Evolutionary conservation across 2,113 vertebrate genomes (phyloP).

Genomic region (Corvus moneduloides): DNA sequence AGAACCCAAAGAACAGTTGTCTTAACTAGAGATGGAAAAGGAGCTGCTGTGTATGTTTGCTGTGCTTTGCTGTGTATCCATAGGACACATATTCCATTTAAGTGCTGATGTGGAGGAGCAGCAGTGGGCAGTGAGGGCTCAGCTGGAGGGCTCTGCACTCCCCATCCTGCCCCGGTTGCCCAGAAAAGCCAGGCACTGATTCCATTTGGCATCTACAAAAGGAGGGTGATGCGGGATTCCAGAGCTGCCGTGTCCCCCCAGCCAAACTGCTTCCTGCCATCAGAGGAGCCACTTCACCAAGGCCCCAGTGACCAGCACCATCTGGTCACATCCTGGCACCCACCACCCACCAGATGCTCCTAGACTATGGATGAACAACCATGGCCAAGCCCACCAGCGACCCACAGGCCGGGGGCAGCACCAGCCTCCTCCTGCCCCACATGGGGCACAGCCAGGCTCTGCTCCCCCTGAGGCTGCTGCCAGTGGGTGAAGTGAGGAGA

Average conservation of each 20-base stretch:
- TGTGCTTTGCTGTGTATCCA: not conserved
- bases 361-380: not conserved
- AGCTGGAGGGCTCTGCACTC: not conserved
- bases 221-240: not conserved
- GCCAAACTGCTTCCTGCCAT: not conserved
- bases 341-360: not conserved
- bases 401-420: not conserved
- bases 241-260: not conserved
- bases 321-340: not conserved
- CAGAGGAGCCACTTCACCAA: not conserved
- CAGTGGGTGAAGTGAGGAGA: not conserved
- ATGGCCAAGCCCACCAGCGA: rapidly evolving
- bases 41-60: not conserved
- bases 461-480: not conserved
- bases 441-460: not conserved
- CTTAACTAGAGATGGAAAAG: not conserved
- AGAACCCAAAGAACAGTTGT: not conserved
- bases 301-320: not conserved
- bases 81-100: rapidly evolving
- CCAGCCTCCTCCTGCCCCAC: not conserved
- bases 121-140: not conserved
- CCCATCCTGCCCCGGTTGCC: rapidly evolving
- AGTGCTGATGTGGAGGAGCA: not conserved
- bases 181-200: not conserved
- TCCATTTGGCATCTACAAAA: not conserved